phyloP scores from a whole-genome alignment of 92 coral and sea anemone genomes.

The Actinostola sp. region DNA sequence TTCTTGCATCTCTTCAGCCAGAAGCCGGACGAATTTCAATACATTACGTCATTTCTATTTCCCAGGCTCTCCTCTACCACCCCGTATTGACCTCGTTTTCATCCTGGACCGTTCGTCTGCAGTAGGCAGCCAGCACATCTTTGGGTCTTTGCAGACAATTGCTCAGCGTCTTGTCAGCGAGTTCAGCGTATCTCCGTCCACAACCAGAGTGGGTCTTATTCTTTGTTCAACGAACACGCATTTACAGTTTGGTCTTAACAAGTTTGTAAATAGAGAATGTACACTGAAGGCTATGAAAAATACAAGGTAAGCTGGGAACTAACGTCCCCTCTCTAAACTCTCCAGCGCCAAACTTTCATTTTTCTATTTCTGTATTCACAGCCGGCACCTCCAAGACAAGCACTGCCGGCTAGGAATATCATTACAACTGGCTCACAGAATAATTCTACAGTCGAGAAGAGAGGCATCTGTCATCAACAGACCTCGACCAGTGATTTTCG shows the following conservation, averaged over 20 bases:
- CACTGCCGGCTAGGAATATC: conserved; percentile 1
- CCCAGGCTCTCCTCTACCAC: conserved; percentile 44
- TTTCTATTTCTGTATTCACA: background rate
- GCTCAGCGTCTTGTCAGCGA: conserved; percentile 37
- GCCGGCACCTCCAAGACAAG: background rate
- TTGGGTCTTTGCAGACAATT: conserved; percentile 23
- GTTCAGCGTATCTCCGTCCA: conserved; percentile 74
- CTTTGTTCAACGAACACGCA: conserved; percentile 47
- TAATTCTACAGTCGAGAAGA: conserved; percentile 6
- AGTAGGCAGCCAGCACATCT: conserved; percentile 34
- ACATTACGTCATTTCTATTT: background rate
- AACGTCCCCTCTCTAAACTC: background rate
- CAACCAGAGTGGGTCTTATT: conserved; percentile 68
- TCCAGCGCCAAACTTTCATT: background rate
- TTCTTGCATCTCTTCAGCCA: background rate
- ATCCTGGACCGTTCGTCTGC: conserved; percentile 50
- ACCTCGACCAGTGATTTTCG: conserved; percentile 10
- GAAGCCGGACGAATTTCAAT: background rate
- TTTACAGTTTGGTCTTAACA: conserved; percentile 48
- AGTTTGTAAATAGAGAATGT: conserved; percentile 74
- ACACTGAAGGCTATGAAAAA: conserved; percentile 62
- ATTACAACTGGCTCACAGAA: conserved; percentile 10
- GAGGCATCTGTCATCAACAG: conserved; percentile 2
- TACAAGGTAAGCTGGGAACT: conserved; percentile 37
- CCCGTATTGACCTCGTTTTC: conserved; percentile 48